Base-by-base conservation (phyloP, 2,888 invertebrate species). In the Drosophila lacicola region DNA sequence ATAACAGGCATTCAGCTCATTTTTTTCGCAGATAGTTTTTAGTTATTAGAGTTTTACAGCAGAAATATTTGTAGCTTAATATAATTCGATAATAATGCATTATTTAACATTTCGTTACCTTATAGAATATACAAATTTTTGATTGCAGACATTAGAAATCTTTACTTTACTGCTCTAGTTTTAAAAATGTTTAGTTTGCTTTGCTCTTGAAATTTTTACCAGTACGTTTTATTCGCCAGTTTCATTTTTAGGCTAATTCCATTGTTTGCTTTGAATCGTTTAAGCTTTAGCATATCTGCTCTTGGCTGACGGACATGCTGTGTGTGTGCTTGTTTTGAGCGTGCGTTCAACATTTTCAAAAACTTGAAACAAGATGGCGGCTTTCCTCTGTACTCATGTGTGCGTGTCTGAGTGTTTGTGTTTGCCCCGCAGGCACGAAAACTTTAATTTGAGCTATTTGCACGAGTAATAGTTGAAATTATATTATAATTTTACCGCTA, bases 321-420 rank as follows among this genome's bases (percentile, higher is more conserved):
- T 60, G 64, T 58, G 67, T 57, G 54, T 56, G 66, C 60, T 60
- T 62, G 81, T 70, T 68, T 50, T 64, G 42, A 62, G 61, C 46
- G 74, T 73, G 78, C 70, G 60, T 62, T 69, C 67, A 77, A 77
- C 88, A 89, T 64, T 78, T 74, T 46, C 55, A 45, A 54, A 83
- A 88, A 81, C 82, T 84, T 60, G 72, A 83, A 89, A 70, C 89
- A 89, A 89, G 75, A 88, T 89, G 89, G 86, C 72, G 68, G 63
- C 61, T 60, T 49, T 44, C 39, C 54, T 44, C 33, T 42, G 36
- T 47, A 13, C 44, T 1, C 11, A 14, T 46, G 44, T 51, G 55
- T 68, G 39, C 60, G 50, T 19, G 41, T 34, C 2, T 57, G 41
- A 51, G 33, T 51, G 53, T 67, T 33, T 74, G 47, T 33, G 6